phyloP scores from a whole-genome alignment of 2,888 invertebrate species.

The Amiota minor region DNA sequence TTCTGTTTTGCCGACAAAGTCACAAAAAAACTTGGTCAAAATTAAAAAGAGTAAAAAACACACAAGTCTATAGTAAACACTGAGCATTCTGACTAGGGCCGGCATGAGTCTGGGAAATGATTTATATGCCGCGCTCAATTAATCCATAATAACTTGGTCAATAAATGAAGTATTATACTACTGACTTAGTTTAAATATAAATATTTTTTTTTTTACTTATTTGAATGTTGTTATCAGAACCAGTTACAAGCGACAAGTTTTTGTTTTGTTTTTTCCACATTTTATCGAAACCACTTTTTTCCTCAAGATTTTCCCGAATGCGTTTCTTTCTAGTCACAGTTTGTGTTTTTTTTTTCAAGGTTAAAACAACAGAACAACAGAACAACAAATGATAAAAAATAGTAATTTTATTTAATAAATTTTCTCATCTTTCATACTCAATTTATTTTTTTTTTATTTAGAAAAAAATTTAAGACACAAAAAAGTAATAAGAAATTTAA shows the following conservation, averaged over 20 bases:
- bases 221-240: slow-evolving; percentile 22
- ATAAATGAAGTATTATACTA: background rate
- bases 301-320: too few relatives aligned
- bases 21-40: background rate
- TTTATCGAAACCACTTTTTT: too few relatives aligned
- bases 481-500: too few relatives aligned
- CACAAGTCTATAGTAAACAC: background rate
- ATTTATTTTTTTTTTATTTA: background rate
- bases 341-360: background rate
- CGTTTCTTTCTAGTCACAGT: slow-evolving; percentile 2
- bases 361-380: too few relatives aligned
- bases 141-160: slow-evolving; percentile 27
- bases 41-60: background rate
- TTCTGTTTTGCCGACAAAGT: too few relatives aligned
- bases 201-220: background rate
- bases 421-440: background rate
- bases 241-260: slow-evolving; percentile 23
- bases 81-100: too few relatives aligned
- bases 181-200: background rate
- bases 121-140: slow-evolving; percentile 20
- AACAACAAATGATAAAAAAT: too few relatives aligned
- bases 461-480: too few relatives aligned
- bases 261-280: background rate
- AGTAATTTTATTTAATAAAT: too few relatives aligned
- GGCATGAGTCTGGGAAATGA: background rate